A percentile compares a stretch with the other conserved stretches of the same genome.
These are phyloP conservation scores for Bruchidius siliquastri DNA, from an alignment of 2,888 invertebrate species.

Conservation along the genomic window DNA sequence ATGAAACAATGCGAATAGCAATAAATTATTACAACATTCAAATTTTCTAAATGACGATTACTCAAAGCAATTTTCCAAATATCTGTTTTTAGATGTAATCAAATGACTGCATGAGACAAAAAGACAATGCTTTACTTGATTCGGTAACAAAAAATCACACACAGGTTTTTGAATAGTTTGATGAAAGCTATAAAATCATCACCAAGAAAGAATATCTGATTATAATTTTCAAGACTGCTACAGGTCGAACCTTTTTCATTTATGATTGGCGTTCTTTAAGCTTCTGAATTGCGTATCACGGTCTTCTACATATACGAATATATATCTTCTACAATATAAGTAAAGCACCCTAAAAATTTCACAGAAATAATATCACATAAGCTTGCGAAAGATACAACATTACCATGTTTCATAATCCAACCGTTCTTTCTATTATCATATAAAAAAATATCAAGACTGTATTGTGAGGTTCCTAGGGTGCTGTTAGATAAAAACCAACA, in stretches of 20 bases:
- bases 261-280: conserved; percentile 3
- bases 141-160: too few relatives aligned
- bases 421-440: conserved; percentile 11
- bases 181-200: too few relatives aligned
- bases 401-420: conserved; percentile 17
- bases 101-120: too few relatives aligned
- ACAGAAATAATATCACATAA: conserved; percentile 30
- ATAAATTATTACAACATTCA: too few relatives aligned
- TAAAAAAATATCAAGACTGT: neutral
- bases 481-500: conserved; percentile 20
- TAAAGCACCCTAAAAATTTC: conserved; percentile 24
- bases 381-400: conserved; percentile 26
- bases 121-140: too few relatives aligned
- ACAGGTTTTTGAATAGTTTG: too few relatives aligned
- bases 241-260: neutral
- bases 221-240: too few relatives aligned
- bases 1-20: too few relatives aligned
- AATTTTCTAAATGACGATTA: too few relatives aligned
- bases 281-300: conserved; percentile 9
- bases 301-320: conserved; percentile 15
- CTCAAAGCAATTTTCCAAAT: too few relatives aligned
- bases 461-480: conserved; percentile 14
- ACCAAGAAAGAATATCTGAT: too few relatives aligned
- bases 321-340: neutral
- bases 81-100: too few relatives aligned